phyloP scores from a whole-genome alignment of 1,140 invertebrate genomes.

The Chironomus tepperi region DNA sequence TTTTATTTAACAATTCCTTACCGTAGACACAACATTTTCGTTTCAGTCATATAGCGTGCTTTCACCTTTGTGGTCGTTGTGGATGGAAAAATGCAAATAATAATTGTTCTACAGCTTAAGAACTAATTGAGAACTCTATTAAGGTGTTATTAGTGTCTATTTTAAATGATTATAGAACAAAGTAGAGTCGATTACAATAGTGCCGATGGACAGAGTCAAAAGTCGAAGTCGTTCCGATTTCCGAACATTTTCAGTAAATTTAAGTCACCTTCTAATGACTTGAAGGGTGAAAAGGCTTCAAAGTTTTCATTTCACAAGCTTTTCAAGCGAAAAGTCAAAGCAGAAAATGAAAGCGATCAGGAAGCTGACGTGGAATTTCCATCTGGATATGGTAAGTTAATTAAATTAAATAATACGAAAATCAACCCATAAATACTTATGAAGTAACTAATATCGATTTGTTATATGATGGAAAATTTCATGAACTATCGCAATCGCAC shows the following conservation, averaged over 20 bases:
- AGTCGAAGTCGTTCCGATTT: neutral
- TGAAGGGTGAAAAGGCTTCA: neutral
- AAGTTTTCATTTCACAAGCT: neutral
- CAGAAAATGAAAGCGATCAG: neutral
- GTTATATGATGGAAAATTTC: neutral
- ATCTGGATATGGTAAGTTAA: slow-evolving; percentile 15
- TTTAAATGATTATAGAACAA: neutral
- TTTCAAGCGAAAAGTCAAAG: neutral
- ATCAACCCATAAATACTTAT: neutral
- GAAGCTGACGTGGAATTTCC: neutral
- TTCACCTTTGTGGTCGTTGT: neutral
- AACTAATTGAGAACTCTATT: neutral
- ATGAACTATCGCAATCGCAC: neutral
- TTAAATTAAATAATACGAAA: neutral
- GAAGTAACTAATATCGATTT: too few species aligned
- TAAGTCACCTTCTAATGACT: neutral
- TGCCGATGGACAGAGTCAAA: neutral
- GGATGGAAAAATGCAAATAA: neutral
- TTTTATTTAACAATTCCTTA: too few species aligned
- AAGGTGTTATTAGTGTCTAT: neutral
- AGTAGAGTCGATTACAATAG: neutral
- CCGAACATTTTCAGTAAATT: neutral
- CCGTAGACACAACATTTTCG: neutral
- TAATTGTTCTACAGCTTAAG: neutral
- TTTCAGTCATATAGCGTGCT: slow-evolving; percentile 2